Base-by-base conservation (phyloP, 2,797 vertebrate species). In the Enteromius treurensis region DNA sequence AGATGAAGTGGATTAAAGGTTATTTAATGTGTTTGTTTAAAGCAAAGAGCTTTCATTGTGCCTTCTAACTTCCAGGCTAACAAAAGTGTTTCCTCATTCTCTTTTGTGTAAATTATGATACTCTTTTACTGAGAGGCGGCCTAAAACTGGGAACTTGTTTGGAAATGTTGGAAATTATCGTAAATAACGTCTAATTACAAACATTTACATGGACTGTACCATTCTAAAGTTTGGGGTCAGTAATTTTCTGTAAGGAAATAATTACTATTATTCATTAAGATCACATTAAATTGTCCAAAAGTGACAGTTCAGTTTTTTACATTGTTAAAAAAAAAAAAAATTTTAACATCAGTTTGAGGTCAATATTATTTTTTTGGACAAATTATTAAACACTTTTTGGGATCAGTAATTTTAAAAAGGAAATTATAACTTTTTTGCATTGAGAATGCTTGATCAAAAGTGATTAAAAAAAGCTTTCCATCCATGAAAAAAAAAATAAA, bases 1-100 rank as follows among this genome's bases (percentile, higher is more conserved):
- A 26, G 32, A 73, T 77, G 75, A 77, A 19, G 70, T 73, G 62
- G 45, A 84, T 84, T 80, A 86, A 85, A 84, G 49, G 37, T 84
- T 80, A 84, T 76, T 47, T 83, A 77, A 82, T 86, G 73, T 71
- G 40, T 82, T 88, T 85, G 85, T 83, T 83, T 81, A 65, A 76
- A 81, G 45, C 26, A 81, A 60, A 34, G 23, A 34, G 34, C 21
- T 73, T 81, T 47, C 64, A 77, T 68, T 47, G 51, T 49, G 42
- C 34, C 40, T 77, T 51, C 49, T 71, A 55, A 73, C 32, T 49
- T 77, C 34, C 26, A 51, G 40, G 62, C n/a, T 64, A 62, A 71
- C 53, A 82, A 23, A 77, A 37, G 78, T 11, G 13, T 64, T 45
- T 23, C 14, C 6, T 34, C 45, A 3, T 7, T 80, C 42, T 64